phyloP scores from a whole-genome alignment of 2,113 vertebrate genomes.

The Phalacrocorax aristotelis region DNA sequence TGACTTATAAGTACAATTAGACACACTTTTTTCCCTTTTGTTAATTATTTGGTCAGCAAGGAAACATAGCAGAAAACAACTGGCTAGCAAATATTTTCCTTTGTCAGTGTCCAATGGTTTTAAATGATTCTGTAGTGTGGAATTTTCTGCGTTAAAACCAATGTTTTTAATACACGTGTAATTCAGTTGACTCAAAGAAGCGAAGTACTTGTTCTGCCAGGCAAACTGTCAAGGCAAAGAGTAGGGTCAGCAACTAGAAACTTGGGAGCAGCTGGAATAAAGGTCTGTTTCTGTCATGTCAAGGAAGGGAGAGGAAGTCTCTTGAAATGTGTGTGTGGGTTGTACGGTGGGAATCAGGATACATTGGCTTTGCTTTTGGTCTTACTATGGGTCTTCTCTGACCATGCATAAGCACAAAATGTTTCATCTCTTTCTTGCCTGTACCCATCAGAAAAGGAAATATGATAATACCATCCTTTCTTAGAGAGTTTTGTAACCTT shows the following conservation, averaged over 20 bases:
- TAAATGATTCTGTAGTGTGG: background rate
- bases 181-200: background rate
- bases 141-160: background rate
- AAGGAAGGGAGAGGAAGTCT: background rate
- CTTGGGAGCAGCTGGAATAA: background rate
- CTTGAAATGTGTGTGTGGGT: background rate
- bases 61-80: background rate
- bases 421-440: background rate
- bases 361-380: background rate
- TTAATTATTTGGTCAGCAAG: background rate
- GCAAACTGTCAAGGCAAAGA: background rate
- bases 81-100: background rate
- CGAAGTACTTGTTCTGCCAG: background rate
- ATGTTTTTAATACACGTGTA: fast-evolving
- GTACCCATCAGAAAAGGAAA: background rate
- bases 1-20: background rate
- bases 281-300: background rate
- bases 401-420: background rate
- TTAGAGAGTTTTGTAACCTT: background rate
- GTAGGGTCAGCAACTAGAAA: background rate
- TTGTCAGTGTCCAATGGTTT: background rate
- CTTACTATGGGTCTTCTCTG: background rate
- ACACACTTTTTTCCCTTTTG: background rate
- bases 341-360: background rate
- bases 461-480: background rate